phyloP scores from a whole-genome alignment of 2,113 vertebrate genomes.

The Cottus gobio region DNA sequence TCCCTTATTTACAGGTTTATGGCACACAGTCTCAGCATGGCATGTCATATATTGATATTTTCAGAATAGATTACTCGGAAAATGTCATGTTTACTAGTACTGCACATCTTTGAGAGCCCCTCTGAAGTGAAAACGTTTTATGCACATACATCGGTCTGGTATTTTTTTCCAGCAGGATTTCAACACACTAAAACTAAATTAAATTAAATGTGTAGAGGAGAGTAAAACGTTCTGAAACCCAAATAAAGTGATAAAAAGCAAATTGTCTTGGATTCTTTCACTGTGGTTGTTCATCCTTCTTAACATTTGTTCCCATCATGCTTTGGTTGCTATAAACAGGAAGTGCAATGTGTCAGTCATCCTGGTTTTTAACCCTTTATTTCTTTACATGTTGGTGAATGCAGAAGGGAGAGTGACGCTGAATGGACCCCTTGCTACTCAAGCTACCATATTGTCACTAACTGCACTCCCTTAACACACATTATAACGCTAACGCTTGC shows the following conservation, averaged over 20 bases:
- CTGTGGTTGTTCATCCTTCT: background rate
- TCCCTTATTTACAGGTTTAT: background rate
- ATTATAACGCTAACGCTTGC: no score
- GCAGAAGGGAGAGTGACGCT: background rate
- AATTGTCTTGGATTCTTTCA: no score
- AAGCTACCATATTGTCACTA: no score
- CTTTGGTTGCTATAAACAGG: background rate
- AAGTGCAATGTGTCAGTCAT: no score
- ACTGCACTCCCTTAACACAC: no score
- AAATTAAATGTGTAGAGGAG: background rate
- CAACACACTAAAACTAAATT: background rate
- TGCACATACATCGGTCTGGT: background rate
- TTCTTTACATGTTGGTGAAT: background rate
- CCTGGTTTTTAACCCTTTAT: no score
- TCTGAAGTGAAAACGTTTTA: background rate
- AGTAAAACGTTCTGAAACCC: background rate
- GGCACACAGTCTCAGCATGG: background rate
- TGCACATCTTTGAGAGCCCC: no score
- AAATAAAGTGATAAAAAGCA: background rate
- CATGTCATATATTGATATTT: background rate
- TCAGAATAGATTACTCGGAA: background rate
- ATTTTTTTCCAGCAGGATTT: background rate
- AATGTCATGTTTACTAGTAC: background rate
- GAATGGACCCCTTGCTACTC: background rate
- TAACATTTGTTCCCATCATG: background rate